Conservation (phyloP, 2,888 invertebrate species). For the Pedicia rivosa region DNA sequence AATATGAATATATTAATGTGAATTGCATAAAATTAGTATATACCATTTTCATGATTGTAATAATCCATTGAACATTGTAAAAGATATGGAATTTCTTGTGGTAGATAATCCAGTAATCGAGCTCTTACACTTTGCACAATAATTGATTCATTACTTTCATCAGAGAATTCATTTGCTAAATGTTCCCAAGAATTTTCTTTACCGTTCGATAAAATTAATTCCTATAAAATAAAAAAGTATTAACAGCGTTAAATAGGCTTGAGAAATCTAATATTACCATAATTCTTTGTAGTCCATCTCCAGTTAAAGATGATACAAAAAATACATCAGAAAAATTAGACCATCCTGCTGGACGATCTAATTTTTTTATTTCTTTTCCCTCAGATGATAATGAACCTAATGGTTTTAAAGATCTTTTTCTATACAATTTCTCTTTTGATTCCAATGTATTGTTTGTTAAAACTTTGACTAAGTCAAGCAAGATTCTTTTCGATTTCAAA, state of each 20-base stretch:
- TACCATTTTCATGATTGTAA: conserved; percentile 42
- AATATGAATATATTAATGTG: background rate
- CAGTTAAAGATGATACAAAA: conserved; percentile 73
- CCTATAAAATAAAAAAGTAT: conserved; percentile 31
- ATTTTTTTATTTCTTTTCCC: background rate
- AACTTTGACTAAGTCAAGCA: conserved; percentile 53
- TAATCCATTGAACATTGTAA: conserved; percentile 49
- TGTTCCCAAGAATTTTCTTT: conserved; percentile 51
- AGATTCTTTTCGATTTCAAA: conserved; percentile 49
- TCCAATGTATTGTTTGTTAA: conserved; percentile 47
- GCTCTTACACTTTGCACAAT: conserved; percentile 64
- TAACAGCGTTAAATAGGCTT: background rate
- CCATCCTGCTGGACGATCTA: conserved; percentile 36
- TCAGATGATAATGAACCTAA: too few relatives aligned
- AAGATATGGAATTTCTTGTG: conserved; percentile 75
- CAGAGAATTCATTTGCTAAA: conserved; percentile 48
- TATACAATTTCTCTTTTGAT: conserved; percentile 17
- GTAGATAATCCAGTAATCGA: conserved; percentile 65
- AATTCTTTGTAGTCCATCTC: conserved; percentile 56
- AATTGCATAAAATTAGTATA: background rate
- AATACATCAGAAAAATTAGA: conserved; percentile 77
- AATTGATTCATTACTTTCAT: conserved; percentile 52
- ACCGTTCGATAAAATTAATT: conserved; percentile 51
- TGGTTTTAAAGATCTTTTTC: conserved; percentile 18
- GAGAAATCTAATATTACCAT: conserved; percentile 38